These are phyloP conservation scores for Anarsia innoxiella DNA, from an alignment of 2,888 invertebrate genomes.

Conservation along the genomic window DNA sequence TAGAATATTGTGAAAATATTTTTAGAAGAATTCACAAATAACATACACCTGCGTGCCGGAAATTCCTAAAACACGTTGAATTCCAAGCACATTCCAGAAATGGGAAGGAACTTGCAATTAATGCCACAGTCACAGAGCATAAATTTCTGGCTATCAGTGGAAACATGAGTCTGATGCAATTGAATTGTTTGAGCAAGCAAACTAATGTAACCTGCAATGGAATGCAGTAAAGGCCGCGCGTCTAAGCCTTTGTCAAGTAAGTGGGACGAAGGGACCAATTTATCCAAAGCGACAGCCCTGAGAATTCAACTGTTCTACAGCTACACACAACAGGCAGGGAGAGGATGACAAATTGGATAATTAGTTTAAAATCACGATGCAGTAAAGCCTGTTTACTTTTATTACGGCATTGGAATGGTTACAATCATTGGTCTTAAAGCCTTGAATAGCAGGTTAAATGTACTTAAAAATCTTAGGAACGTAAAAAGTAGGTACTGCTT, in stretches of 20 bases:
- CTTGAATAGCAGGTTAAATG: conserved; percentile 11
- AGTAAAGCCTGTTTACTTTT: conserved; percentile 22
- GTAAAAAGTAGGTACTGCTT: conserved; percentile 16
- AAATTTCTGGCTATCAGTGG: too few species aligned
- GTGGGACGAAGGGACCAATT: conserved; percentile 45
- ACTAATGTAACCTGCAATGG: conserved; percentile 45
- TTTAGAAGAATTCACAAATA: too few species aligned
- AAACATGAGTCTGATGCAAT: conserved; percentile 36
- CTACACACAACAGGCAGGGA: conserved; percentile 19
- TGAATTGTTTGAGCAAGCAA: conserved; percentile 37
- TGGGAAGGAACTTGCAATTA: too few species aligned
- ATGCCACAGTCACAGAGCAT: too few species aligned
- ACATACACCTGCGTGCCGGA: too few species aligned
- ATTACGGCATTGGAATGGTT: conserved; percentile 22
- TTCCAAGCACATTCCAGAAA: too few species aligned
- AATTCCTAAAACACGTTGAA: too few species aligned
- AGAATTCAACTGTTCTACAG: conserved; percentile 33
- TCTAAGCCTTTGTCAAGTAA: conserved; percentile 41
- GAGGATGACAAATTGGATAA: conserved; percentile 54
- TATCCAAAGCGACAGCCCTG: conserved; percentile 50
- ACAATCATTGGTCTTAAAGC: conserved; percentile 17
- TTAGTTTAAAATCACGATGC: conserved; percentile 44
- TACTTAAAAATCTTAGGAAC: conserved; percentile 16
- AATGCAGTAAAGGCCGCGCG: conserved; percentile 49
- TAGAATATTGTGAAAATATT: too few species aligned